Conservation (phyloP, 2,797 vertebrate genomes). For the Myotis findleyi region DNA sequence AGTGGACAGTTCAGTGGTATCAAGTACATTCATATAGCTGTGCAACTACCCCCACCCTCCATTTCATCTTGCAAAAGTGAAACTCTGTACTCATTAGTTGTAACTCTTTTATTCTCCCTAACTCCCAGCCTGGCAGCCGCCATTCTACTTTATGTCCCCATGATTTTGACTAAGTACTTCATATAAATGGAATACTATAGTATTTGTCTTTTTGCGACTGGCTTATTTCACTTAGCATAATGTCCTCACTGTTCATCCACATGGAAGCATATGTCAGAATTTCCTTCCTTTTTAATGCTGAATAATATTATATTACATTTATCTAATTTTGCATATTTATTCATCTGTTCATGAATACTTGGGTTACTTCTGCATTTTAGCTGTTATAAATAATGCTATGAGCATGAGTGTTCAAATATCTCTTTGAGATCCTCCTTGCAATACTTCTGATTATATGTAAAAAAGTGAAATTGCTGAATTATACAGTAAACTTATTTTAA, state of each 20-base stretch:
- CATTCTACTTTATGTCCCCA: neutral
- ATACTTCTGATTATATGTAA: neutral
- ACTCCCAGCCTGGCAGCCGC: rapidly evolving
- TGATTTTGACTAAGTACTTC: neutral
- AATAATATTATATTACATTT: neutral
- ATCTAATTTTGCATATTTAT: neutral
- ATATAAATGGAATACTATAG: neutral
- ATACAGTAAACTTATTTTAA: neutral
- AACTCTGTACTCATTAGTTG: neutral
- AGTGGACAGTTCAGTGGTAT: neutral
- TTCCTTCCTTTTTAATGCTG: neutral
- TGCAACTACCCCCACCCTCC: neutral
- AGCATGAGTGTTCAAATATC: neutral
- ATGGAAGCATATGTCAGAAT: neutral
- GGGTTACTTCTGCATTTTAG: neutral
- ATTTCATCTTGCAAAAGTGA: neutral
- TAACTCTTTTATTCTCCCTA: neutral
- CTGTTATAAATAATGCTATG: neutral
- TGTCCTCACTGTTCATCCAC: neutral
- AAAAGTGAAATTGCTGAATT: neutral
- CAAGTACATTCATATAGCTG: neutral
- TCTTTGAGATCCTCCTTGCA: neutral
- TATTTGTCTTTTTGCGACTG: neutral
- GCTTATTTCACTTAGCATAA: neutral
- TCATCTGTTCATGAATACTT: neutral